phyloP scores from a whole-genome alignment of 1,140 invertebrate species.

The Drosophila ogumai region DNA sequence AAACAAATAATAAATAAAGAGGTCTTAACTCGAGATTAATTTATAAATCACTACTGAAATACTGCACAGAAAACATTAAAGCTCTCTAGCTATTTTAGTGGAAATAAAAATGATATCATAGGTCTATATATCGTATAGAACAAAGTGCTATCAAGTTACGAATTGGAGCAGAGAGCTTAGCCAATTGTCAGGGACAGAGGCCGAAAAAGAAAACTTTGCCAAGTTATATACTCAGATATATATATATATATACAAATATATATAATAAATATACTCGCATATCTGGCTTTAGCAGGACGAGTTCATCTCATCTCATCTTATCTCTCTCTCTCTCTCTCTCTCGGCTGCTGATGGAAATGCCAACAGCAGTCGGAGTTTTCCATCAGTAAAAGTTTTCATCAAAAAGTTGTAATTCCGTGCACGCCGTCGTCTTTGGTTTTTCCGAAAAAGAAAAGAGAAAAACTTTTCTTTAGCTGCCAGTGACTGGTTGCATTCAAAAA shows the following conservation, averaged over 20 bases:
- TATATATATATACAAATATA: neutral
- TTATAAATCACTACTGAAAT: too few relatives aligned
- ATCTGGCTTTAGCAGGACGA: conserved; percentile 25
- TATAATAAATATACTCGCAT: conserved; percentile 1
- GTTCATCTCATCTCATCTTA: conserved; percentile 17
- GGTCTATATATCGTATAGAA: conserved; percentile 19
- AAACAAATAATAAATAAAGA: too few relatives aligned
- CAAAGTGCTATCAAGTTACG: conserved; percentile 39
- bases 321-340: conserved; percentile 4
- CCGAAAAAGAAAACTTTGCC: conserved; percentile 19
- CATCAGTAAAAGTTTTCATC: conserved; percentile 49
- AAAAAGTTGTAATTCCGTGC: conserved; percentile 58
- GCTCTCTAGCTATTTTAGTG: neutral
- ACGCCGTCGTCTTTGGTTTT: conserved; percentile 44
- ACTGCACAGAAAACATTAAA: neutral
- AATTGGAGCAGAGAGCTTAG: conserved; percentile 26
- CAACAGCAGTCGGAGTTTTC: conserved; percentile 48
- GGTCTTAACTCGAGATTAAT: too few relatives aligned
- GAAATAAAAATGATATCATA: neutral
- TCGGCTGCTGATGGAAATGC: conserved; percentile 42
- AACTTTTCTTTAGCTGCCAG: conserved; percentile 41
- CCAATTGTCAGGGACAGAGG: conserved; percentile 43
- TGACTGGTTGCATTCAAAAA: conserved; percentile 49
- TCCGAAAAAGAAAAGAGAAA: neutral
- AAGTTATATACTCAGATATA: conserved; percentile 11